Percentiles rank a stretch among this genome's conserved stretches.
Evolutionary conservation across 1,140 invertebrate genomes (phyloP).

Genomic region (Sminthurinus signatus): DNA sequence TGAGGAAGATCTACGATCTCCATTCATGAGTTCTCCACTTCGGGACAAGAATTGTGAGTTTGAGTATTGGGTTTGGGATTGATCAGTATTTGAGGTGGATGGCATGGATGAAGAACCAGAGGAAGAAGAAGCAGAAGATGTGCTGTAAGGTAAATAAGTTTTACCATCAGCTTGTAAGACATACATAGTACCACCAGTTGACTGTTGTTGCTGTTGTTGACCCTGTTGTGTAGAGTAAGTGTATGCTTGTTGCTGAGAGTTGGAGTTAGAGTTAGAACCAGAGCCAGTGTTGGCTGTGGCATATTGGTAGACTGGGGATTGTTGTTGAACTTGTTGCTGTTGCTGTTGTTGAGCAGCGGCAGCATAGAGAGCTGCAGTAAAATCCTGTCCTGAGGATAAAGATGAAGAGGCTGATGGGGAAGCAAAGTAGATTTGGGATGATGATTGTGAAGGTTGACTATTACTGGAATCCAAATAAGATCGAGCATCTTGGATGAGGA

Average conservation of each 20-base stretch:
- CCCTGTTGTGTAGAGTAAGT: constrained; percentile 1
- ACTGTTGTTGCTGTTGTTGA: constrained; percentile 7
- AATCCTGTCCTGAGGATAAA: background rate
- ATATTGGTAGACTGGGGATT: background rate
- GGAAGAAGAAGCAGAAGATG: constrained; percentile 1
- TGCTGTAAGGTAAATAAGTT: constrained; percentile 25
- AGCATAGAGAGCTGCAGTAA: background rate
- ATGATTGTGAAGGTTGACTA: constrained; percentile 8
- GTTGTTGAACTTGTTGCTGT: background rate
- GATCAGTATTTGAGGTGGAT: too few relatives aligned
- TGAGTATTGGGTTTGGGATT: too few relatives aligned
- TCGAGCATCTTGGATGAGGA: constrained; percentile 6
- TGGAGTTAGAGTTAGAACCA: too few relatives aligned
- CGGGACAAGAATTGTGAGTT: background rate
- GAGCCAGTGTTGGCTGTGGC: background rate
- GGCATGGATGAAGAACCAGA: background rate
- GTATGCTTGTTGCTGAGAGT: too few relatives aligned
- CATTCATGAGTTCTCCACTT: background rate
- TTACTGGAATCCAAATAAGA: constrained; percentile 11
- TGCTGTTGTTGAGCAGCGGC: background rate
- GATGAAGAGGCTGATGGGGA: too few relatives aligned
- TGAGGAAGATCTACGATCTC: background rate
- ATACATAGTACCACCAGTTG: constrained; percentile 23
- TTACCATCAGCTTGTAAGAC: constrained; percentile 28
- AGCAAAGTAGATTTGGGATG: background rate